Base-by-base conservation (phyloP, 1,140 invertebrate genomes). In the Saccostrea cuccullata region DNA sequence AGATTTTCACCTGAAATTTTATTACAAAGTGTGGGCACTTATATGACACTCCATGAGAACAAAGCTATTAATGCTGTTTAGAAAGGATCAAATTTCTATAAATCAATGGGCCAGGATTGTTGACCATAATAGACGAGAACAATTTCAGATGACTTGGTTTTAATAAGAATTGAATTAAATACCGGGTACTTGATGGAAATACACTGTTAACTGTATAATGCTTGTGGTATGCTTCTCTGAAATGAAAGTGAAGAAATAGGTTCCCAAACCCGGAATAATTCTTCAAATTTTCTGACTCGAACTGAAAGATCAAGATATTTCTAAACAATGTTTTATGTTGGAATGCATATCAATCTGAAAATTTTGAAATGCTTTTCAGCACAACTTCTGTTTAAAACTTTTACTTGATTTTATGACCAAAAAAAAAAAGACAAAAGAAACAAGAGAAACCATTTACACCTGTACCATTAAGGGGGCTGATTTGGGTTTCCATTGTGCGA, bases 51-150 rank as follows among this genome's bases (percentile, higher is more conserved):
- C 70, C 26, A 36, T 4, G 9, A 26, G 70, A 12, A 26, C 26
- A 77, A 77, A 77, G 26, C 70, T 77, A 77, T 77, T 36, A 77
- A 77, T 11, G 26, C 30, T 77, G 70, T 77, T 77, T 77, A 26
- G 11, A 77, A 77, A 77, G 23, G 70, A 77, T 77, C 70, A 77
- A 77, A 40, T 77, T 77, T 77, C 12, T 36, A 26, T 12, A 77
- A 17, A 30, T 77, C 70, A n/a, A 17, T 77, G 30, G 0, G 26
- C 26, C 23, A 77, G 23, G 30, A 77, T 30, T 77, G 70, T 36
- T 77, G 70, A 77, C 70, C 26, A 30, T 77, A 30, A 77, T 77
- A 12, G 70, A 77, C 13, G 26, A 15, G 13, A 36, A 30, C 70
- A 77, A 77, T 30, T 36, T 77, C 11, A 12, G 15, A 77, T 40